Evolutionary conservation across 2,797 vertebrate species (phyloP), one percentile per base, ranked within the genome.

Genomic region (Galago senegalensis): DNA sequence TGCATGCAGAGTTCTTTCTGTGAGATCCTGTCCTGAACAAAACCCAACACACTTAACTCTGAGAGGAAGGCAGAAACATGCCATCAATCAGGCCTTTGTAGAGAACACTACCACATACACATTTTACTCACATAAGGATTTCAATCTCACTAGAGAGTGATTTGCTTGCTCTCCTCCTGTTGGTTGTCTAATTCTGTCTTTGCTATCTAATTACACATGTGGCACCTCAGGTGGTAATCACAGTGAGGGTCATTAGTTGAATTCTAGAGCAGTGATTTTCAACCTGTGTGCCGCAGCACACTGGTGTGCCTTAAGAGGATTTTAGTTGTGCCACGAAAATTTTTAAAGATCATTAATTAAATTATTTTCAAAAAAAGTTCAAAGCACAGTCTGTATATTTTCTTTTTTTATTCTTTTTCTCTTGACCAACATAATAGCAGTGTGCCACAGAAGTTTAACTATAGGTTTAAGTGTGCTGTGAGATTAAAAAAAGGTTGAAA

Each of bases 51-150:
- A 88, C 29, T 7, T n/a, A 96, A 80, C 60, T 34, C 83, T 94
- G 97, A 77, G 89, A 97, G 96, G 95, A 98, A 97, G 94, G 89
- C n/a, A 86, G 40, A 98, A 97, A 98, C 96, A 95, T 89, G 46
- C 0, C 49, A 97, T 98, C 96, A 94, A 94, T 98, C 97, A 94
- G 86, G 56, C 67, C 92, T 93, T 75, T 96, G 96, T 85, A 97
- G 82, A 94, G 96, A 82, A 46, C 56, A 61, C 31, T 46, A 61
- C 31, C 49, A 81, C 20, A 70, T 91, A 76, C 0, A 17, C 3
- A 12, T 96, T 94, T 96, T 93, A 94, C 80, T 86, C 85, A 87
- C 75, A 73, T 81, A 76, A 12, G 77, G 56, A 87, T 98, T 75
- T 65, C 85, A 94, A 31, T 96, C 87, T 94, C 96, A 79, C 76